Percentiles rank a stretch among this genome's conserved stretches.
These are phyloP conservation scores for Luffia ferchaultella DNA, from an alignment of 2,888 invertebrate species.

Conservation along the genomic window DNA sequence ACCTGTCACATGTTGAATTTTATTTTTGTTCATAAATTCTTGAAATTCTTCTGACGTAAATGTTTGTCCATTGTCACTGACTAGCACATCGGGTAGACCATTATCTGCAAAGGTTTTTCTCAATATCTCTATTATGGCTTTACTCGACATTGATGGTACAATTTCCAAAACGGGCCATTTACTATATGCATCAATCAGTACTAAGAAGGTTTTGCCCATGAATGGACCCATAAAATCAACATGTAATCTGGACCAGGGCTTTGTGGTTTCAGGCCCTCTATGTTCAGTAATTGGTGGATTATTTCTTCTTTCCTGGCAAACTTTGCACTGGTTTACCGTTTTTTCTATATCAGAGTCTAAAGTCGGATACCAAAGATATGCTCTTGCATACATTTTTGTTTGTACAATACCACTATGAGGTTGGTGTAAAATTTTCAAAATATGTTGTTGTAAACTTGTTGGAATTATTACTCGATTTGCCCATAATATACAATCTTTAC, in stretches of 20 bases:
- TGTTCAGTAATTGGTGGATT: conserved; percentile 9
- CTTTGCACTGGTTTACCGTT: conserved; percentile 10
- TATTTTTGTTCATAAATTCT: conserved; percentile 4
- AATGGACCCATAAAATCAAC: conserved; percentile 16
- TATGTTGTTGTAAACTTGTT: not conserved
- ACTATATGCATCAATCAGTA: conserved; percentile 12
- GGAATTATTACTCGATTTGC: conserved; percentile 8
- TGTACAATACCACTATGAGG: conserved; percentile 13
- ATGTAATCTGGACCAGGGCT: conserved; percentile 14
- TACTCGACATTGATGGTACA: conserved; percentile 1
- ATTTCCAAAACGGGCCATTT: conserved; percentile 14
- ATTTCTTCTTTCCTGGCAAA: conserved; percentile 9
- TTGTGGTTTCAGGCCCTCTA: conserved; percentile 10
- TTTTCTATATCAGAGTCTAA: conserved; percentile 15
- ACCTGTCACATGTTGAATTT: conserved; percentile 6
- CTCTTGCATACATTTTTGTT: conserved; percentile 15
- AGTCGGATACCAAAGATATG: conserved; percentile 13
- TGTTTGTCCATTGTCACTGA: conserved; percentile 4
- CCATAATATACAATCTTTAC: conserved; percentile 10
- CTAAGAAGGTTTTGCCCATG: conserved; percentile 12
- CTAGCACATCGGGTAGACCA: conserved; percentile 1
- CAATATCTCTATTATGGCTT: conserved; percentile 1
- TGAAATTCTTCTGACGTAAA: conserved; percentile 7
- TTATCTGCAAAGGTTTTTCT: conserved; percentile 3
- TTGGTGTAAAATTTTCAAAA: conserved; percentile 7